Percentiles rank a stretch among this genome's conserved stretches.
Conservation (phyloP, 2,797 vertebrate species). For the Rousettus madagascariensis region DNA sequence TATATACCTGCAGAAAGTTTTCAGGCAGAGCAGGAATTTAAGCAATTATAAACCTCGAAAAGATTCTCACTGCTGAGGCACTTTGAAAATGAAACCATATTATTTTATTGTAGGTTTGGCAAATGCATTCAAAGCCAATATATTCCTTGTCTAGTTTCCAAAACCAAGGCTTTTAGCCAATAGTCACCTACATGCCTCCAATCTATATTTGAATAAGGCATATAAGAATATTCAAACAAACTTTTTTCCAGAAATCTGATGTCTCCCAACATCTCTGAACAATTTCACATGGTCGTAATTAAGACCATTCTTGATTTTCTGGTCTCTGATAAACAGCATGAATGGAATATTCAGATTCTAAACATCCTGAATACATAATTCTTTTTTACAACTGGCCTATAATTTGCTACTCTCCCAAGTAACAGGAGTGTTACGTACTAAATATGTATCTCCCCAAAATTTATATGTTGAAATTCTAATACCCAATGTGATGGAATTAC, state of each 20-base stretch:
- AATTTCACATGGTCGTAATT: conserved; percentile 35
- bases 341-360: not conserved
- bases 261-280: not conserved
- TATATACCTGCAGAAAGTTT: not conserved
- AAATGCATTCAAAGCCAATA: conserved; percentile 30
- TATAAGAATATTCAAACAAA: conserved; percentile 32
- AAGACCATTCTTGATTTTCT: conserved; percentile 34
- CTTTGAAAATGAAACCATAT: conserved; percentile 60
- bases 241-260: conserved; percentile 45
- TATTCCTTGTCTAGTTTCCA: conserved; percentile 51
- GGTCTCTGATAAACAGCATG: not conserved
- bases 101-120: conserved; percentile 55
- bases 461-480: not conserved
- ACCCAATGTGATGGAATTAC: not conserved
- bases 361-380: not conserved
- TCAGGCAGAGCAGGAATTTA: not conserved
- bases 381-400: not conserved
- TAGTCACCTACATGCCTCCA: not conserved
- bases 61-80: not conserved
- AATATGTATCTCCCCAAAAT: not conserved
- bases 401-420: not conserved
- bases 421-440: not conserved
- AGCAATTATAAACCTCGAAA: not conserved
- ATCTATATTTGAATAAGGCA: not conserved
- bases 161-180: not conserved